Base-by-base conservation (phyloP, 2,113 vertebrate genomes). In the Trachemys scripta region DNA sequence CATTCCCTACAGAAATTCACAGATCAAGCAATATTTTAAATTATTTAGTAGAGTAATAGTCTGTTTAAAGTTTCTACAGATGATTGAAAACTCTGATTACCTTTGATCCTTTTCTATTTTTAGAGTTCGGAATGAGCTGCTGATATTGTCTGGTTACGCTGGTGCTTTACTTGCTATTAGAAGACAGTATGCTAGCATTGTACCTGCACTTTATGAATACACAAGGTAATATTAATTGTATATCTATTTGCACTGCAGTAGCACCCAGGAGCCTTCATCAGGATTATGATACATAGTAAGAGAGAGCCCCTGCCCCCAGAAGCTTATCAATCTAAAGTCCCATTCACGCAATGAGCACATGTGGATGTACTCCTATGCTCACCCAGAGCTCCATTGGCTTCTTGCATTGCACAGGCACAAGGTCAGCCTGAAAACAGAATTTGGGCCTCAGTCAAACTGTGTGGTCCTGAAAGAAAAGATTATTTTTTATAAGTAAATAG, bases 181-280 rank as follows among this genome's bases (percentile, higher is more conserved):
- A 93, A 99, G 99, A 95, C 98, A 98, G 27, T 99, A 99, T 96
- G 98, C 94, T 84, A 99, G 98, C 96, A 99, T 99, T n/a, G 99
- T 99, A 24, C 99, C 99, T 59, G 99, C 99, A 54, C 99, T 99
- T 80, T 99, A 99, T 65, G 99, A 99, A 85, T 99, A 99, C 80
- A 99, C 99, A 79, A 99, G 99, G 99, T 99, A 98, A 87, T 75
- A 24, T 14, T 29, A 38, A 82, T 86, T 82, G 24, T 6, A 72
- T 10, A 27, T 4, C 45, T 87, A 88, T 80, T 19, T 80, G 17
- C 16, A 79, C 13, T 62, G 59, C 19, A 59, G 57, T 87, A 90
- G n/a, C 10, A 80, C 42, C 45, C 31, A 42, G 49, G 54, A 14
- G 72, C 92, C 9, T 82, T 42, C 35, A 5, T 82, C 82, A 10